Percentiles rank a stretch among this genome's conserved stretches.
These are phyloP conservation scores for Meriones psammophilus DNA, from an alignment of 2,797 vertebrate species.

Conservation along the genomic window DNA sequence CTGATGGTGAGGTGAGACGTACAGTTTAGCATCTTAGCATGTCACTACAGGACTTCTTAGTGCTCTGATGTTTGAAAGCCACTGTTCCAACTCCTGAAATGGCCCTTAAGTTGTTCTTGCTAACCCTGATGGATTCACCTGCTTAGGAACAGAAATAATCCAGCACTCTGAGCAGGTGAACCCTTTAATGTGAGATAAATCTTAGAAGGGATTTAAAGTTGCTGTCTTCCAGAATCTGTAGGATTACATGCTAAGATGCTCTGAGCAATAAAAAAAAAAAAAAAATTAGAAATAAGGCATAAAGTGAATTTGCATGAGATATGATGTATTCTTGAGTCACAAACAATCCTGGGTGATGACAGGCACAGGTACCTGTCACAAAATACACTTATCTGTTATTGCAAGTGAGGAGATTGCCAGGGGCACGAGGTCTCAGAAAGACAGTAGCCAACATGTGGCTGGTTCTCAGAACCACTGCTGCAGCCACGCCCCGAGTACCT, in stretches of 20 bases:
- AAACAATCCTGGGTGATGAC: background rate
- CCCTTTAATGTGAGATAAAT: background rate
- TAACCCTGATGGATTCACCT: background rate
- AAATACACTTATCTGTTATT: background rate
- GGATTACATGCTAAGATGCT: background rate
- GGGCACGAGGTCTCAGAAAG: background rate
- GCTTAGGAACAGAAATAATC: background rate
- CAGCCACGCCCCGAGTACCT: background rate
- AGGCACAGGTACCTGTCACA: background rate
- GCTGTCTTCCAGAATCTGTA: background rate
- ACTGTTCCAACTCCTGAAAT: background rate
- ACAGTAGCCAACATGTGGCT: background rate
- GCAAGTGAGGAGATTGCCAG: background rate
- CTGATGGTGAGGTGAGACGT: background rate
- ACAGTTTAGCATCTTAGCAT: background rate
- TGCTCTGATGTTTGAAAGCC: background rate
- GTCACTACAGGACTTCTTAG: background rate
- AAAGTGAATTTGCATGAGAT: constrained; percentile 28
- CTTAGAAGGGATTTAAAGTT: constrained; percentile 17
- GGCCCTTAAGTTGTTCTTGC: background rate
- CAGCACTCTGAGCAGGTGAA: background rate
- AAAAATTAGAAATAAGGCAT: background rate
- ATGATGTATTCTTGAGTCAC: background rate
- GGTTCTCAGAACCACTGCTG: background rate
- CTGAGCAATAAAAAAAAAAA: background rate